Conservation (phyloP, 1,140 invertebrate genomes). For the Hermatobates lingyangjiaoensis region DNA sequence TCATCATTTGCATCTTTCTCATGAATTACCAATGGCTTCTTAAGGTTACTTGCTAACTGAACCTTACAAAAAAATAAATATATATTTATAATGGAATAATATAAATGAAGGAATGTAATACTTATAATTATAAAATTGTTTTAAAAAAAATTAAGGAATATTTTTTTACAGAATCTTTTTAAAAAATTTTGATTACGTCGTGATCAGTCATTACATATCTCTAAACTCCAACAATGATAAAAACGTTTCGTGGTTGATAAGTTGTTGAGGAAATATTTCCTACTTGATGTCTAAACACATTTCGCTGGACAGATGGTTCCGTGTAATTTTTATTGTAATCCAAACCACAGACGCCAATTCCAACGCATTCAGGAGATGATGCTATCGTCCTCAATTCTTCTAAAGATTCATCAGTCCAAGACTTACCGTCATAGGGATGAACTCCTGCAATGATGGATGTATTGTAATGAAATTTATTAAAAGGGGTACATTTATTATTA, state of each 20-base stretch:
- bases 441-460: constrained; percentile 39
- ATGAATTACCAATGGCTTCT: constrained; percentile 79
- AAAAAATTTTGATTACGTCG: no score
- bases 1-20: constrained; percentile 78
- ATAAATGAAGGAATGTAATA: no score
- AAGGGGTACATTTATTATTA: neutral
- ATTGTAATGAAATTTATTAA: neutral
- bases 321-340: constrained; percentile 91
- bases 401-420: constrained; percentile 60
- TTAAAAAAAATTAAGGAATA: no score
- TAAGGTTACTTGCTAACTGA: constrained; percentile 66
- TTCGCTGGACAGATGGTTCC: constrained; percentile 62
- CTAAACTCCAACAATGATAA: no score
- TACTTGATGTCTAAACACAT: constrained; percentile 79
- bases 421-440: constrained; percentile 89
- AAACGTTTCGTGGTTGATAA: no score
- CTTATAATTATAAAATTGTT: no score
- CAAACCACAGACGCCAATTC: constrained; percentile 81
- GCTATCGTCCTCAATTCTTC: constrained; percentile 51
- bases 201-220: no score
- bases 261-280: constrained; percentile 5
- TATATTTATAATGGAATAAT: no score
- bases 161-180: no score
- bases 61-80: no score
- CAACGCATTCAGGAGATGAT: constrained; percentile 71